Conservation (phyloP, 2,797 vertebrate genomes). For the Scleropages formosus region DNA sequence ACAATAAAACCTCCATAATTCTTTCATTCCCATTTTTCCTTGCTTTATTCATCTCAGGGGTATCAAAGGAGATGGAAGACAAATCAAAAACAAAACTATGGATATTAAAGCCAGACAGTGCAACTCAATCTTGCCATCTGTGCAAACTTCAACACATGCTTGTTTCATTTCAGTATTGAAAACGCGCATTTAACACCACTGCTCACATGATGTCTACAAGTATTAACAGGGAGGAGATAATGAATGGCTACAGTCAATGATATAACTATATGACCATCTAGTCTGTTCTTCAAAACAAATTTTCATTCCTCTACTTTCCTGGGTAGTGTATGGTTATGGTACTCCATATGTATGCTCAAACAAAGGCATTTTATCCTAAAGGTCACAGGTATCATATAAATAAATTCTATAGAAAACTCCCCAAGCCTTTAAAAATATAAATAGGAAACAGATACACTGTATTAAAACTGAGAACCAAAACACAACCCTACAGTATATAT, state of each 20-base stretch:
- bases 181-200: not conserved
- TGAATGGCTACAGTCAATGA: not conserved
- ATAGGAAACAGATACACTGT: slow-evolving; percentile 29
- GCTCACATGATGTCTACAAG: not conserved
- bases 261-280: not conserved
- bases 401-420: slow-evolving; percentile 8
- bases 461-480: slow-evolving; percentile 49
- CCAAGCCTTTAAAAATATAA: slow-evolving; percentile 17
- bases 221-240: too few species aligned
- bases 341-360: not conserved
- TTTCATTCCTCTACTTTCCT: not conserved
- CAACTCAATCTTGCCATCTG: not conserved
- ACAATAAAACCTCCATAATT: not conserved
- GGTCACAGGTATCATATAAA: slow-evolving; percentile 16
- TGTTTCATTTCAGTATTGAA: not conserved
- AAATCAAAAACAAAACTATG: slow-evolving; percentile 13
- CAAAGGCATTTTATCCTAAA: not conserved
- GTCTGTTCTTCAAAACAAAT: not conserved
- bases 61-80: slow-evolving; percentile 26
- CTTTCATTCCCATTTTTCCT: not conserved
- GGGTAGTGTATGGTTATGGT: not conserved
- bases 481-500: not conserved
- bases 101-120: not conserved
- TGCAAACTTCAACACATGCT: not conserved
- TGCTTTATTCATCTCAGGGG: not conserved